Percentiles rank a stretch among this genome's conserved stretches.
These are phyloP conservation scores for Myotis davidii DNA, from an alignment of 2,113 vertebrate genomes.

Conservation along the genomic window DNA sequence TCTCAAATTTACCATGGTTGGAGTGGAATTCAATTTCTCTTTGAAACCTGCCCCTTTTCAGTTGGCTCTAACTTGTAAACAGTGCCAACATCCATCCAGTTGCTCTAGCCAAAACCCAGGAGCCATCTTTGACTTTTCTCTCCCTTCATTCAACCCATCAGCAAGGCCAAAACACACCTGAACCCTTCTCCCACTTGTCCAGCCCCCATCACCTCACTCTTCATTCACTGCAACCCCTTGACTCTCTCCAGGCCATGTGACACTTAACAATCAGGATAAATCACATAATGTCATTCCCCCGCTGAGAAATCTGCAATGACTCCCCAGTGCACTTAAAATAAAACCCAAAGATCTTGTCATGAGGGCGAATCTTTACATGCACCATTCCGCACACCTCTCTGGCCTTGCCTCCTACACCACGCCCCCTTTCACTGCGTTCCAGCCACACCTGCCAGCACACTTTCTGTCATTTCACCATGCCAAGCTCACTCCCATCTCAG, in stretches of 20 bases:
- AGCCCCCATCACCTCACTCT: fast-evolving
- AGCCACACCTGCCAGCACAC: background rate
- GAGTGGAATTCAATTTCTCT: background rate
- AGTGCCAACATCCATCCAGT: background rate
- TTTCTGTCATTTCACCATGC: background rate
- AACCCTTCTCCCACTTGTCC: background rate
- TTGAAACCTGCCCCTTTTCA: background rate
- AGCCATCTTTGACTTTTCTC: background rate
- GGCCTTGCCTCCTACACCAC: background rate
- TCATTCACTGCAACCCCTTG: background rate
- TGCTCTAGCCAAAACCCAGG: background rate
- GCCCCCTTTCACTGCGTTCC: background rate
- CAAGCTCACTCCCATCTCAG: background rate
- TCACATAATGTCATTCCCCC: fast-evolving
- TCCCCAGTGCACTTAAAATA: background rate
- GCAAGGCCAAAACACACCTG: background rate
- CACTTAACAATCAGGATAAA: background rate
- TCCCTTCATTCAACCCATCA: background rate
- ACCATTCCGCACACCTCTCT: background rate
- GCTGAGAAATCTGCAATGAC: background rate
- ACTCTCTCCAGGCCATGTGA: background rate
- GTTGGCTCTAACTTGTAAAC: background rate
- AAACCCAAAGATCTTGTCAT: background rate
- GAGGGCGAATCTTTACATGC: background rate
- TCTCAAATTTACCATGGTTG: background rate